Percentiles rank a stretch among this genome's conserved stretches.
These are phyloP conservation scores for Trissolcus basalis DNA, from an alignment of 1,140 invertebrate genomes.

Conservation along the genomic window DNA sequence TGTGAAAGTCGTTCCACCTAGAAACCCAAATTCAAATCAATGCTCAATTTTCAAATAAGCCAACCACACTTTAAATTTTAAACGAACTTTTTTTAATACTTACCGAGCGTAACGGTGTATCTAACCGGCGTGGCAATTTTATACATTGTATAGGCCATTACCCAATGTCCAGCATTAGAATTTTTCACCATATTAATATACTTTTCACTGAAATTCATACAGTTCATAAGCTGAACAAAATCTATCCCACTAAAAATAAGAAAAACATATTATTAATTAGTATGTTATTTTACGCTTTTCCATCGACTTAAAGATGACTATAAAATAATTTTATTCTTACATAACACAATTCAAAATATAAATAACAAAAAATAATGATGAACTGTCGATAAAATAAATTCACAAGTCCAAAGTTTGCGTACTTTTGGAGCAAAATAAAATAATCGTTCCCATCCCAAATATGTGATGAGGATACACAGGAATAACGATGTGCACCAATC, in stretches of 20 bases:
- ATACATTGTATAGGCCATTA: conserved; percentile 91
- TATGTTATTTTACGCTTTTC: not conserved
- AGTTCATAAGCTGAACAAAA: conserved; percentile 85
- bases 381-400: not conserved
- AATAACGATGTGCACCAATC: conserved; percentile 93
- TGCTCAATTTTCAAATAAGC: not conserved
- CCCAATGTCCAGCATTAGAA: conserved; percentile 90
- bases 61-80: conserved; percentile 2
- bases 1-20: conserved; percentile 78
- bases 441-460: conserved; percentile 87
- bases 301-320: too few species aligned
- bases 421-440: conserved; percentile 95
- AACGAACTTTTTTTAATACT: conserved; percentile 42
- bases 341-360: too few species aligned
- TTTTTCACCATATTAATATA: conserved; percentile 84
- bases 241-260: conserved; percentile 88
- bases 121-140: conserved; percentile 92
- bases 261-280: conserved; percentile 17
- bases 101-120: conserved; percentile 92
- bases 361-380: too few species aligned
- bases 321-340: not conserved
- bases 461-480: conserved; percentile 93
- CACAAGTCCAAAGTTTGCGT: conserved; percentile 62
- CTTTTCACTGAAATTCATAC: conserved; percentile 84
- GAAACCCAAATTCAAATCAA: conserved; percentile 32